These are phyloP conservation scores for Elmis aenea DNA, from an alignment of 2,888 invertebrate species.

Conservation along the genomic window DNA sequence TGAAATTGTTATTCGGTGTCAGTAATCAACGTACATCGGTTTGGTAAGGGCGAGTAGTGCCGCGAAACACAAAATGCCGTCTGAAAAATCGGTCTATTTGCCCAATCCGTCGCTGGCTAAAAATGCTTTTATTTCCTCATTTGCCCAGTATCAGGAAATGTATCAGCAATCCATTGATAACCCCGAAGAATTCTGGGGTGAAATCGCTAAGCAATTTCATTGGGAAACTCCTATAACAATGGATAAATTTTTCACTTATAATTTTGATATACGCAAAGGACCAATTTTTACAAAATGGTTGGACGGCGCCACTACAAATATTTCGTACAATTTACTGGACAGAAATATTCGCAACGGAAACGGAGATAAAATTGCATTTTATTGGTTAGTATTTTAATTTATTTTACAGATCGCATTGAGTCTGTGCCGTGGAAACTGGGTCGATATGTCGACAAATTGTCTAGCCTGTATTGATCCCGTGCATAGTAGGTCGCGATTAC, in stretches of 20 bases:
- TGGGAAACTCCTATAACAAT: slow-evolving; percentile 78
- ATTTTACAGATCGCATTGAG: slow-evolving; percentile 2
- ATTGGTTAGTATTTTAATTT: slow-evolving; percentile 69
- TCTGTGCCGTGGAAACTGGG: slow-evolving; percentile 17
- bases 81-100: slow-evolving; percentile 54
- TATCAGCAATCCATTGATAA: slow-evolving; percentile 81
- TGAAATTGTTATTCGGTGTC: no score
- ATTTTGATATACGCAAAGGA: slow-evolving; percentile 86
- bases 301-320: slow-evolving; percentile 91
- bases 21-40: slow-evolving; percentile 11
- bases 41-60: slow-evolving; percentile 10
- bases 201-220: slow-evolving; percentile 87
- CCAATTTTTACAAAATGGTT: slow-evolving; percentile 91
- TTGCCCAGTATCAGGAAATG: slow-evolving; percentile 76
- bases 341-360: slow-evolving; percentile 82
- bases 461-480: slow-evolving; percentile 12
- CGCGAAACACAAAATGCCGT: slow-evolving; percentile 47
- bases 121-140: slow-evolving; percentile 61
- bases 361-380: slow-evolving; percentile 88
- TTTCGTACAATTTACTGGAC: slow-evolving; percentile 93
- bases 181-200: slow-evolving; percentile 89
- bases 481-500: not conserved
- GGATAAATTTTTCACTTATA: slow-evolving; percentile 79
- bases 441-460: slow-evolving; percentile 12
- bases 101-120: slow-evolving; percentile 55